Percentiles rank a stretch among this genome's conserved stretches.
Evolutionary conservation across 2,113 vertebrate genomes (phyloP).

Genomic region (Odontophorus gujanensis): DNA sequence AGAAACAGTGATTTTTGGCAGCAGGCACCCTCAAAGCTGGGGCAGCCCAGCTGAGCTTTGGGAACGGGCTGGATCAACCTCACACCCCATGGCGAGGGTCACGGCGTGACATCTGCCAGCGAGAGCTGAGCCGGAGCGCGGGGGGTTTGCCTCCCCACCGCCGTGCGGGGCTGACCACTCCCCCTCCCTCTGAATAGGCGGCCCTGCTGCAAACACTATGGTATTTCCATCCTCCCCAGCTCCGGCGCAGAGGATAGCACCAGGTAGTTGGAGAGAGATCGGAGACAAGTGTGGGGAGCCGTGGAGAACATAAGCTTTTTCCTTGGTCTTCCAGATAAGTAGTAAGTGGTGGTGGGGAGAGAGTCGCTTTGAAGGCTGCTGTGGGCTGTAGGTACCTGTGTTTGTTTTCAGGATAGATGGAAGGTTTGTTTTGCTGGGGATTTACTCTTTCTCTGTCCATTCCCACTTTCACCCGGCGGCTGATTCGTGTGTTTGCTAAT

Average conservation of each 20-base stretch:
- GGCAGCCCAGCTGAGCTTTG: not conserved
- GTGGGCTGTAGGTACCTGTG: slow-evolving; percentile 13
- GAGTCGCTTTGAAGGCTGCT: slow-evolving; percentile 8
- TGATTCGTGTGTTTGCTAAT: not conserved
- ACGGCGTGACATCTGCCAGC: not conserved
- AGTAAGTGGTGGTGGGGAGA: slow-evolving; percentile 66
- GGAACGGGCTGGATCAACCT: not conserved
- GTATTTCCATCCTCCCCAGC: slow-evolving; percentile 86
- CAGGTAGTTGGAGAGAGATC: slow-evolving; percentile 77
- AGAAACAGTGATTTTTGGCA: not conserved
- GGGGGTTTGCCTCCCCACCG: slow-evolving; percentile 16
- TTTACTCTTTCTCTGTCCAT: not conserved
- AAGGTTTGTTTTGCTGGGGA: not conserved
- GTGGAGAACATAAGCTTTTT: slow-evolving; percentile 38
- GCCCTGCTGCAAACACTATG: slow-evolving; percentile 83
- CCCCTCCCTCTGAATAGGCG: slow-evolving; percentile 83
- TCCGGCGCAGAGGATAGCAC: slow-evolving; percentile 61
- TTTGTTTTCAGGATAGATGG: not conserved
- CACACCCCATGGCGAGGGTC: not conserved
- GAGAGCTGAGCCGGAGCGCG: not conserved
- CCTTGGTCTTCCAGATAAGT: slow-evolving; percentile 54
- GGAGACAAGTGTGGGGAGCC: slow-evolving; percentile 56
- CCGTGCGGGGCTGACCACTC: slow-evolving; percentile 77
- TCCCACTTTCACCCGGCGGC: not conserved
- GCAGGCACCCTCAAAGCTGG: not conserved